Evolutionary conservation across 2,888 invertebrate genomes (phyloP).

Genomic region (Lasioglossum malachurum): DNA sequence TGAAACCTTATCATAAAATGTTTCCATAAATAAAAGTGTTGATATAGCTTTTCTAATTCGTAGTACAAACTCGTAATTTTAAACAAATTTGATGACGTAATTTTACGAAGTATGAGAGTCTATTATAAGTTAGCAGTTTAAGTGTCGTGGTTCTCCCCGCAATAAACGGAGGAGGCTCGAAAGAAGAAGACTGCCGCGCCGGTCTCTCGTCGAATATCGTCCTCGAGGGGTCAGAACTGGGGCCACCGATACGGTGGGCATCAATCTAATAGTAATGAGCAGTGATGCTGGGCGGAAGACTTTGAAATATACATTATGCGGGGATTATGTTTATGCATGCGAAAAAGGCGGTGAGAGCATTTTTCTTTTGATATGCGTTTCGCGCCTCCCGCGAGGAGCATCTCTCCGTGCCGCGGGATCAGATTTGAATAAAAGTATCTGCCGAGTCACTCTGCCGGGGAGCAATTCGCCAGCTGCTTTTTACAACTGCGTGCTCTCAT

Average conservation of each 20-base stretch:
- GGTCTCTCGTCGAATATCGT: neutral
- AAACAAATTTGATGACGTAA: neutral
- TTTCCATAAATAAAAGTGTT: neutral
- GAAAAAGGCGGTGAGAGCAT: slow-evolving; percentile 79
- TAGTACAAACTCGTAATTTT: neutral
- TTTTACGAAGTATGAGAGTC: neutral
- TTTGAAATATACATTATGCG: slow-evolving; percentile 82
- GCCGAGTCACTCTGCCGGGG: slow-evolving; percentile 66
- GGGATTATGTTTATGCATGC: slow-evolving; percentile 84
- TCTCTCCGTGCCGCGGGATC: slow-evolving; percentile 75
- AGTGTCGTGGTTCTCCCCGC: neutral
- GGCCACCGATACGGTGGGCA: slow-evolving; percentile 46
- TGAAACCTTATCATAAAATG: neutral
- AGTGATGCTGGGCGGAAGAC: slow-evolving; percentile 74
- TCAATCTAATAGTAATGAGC: slow-evolving; percentile 81
- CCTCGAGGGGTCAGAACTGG: slow-evolving; percentile 5
- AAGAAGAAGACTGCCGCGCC: neutral
- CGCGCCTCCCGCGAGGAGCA: slow-evolving; percentile 73
- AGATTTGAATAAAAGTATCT: slow-evolving; percentile 84
- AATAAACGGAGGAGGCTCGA: neutral
- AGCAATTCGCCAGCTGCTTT: slow-evolving; percentile 77
- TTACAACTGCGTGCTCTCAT: slow-evolving; percentile 83
- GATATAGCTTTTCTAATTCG: neutral
- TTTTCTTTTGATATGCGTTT: slow-evolving; percentile 84
- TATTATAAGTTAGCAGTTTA: neutral